Percentiles rank a stretch among this genome's conserved stretches.
phyloP scores from a whole-genome alignment of 2,797 vertebrate species.

The Yasuhikotakia modesta region DNA sequence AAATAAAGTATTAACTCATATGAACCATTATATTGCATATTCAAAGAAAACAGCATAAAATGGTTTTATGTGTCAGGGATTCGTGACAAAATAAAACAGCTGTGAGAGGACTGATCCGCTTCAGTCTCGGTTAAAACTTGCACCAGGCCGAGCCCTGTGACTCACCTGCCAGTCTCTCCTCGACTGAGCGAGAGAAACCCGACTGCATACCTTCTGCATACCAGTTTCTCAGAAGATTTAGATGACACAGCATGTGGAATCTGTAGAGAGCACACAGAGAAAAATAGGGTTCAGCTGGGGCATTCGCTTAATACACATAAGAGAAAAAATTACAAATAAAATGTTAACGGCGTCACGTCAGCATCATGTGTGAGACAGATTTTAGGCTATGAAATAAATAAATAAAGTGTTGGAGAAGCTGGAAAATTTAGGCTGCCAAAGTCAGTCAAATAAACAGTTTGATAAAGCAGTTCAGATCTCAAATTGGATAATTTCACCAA shows the following conservation, averaged over 20 bases:
- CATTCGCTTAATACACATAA: background rate
- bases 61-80: constrained; percentile 30
- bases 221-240: constrained; percentile 21
- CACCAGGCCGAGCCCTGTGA: constrained; percentile 21
- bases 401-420: no score
- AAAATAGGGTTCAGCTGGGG: background rate
- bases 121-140: constrained; percentile 43
- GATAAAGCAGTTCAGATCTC: background rate
- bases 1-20: constrained; percentile 8
- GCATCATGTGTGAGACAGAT: no score
- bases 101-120: constrained; percentile 21
- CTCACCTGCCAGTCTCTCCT: constrained; percentile 18
- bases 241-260: constrained; percentile 35
- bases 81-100: constrained; percentile 8
- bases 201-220: constrained; percentile 19
- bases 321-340: no score
- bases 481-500: background rate
- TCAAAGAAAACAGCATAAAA: constrained; percentile 16
- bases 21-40: constrained; percentile 10
- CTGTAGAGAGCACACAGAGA: background rate
- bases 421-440: background rate
- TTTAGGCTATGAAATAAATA: background rate
- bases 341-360: no score
- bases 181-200: constrained; percentile 26
- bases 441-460: background rate